Evolutionary conservation across 2,888 invertebrate genomes (phyloP), one percentile per base, ranked within the genome.

Genomic region (Callinectes sapidus): DNA sequence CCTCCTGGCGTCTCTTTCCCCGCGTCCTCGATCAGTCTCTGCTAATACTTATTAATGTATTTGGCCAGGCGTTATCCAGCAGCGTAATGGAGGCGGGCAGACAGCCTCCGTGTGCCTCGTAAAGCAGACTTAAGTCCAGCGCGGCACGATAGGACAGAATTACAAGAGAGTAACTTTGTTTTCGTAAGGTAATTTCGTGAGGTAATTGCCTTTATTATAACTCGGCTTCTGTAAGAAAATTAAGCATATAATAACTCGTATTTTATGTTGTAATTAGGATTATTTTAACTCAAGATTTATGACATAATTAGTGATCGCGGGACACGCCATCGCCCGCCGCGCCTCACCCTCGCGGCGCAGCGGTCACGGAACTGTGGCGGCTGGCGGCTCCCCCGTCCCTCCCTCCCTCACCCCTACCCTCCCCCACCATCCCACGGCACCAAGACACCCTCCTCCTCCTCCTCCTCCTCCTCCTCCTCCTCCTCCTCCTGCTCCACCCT

Each of bases 141-240:
- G 16, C 71, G 66, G 66, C 81, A 92, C 92, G 90, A 48, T 54
- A 66, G 81, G 48, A 35, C 28, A 35, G 66, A 91, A 91, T 91
- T 91, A 91, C 81, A 89, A 71, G 35, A 88, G 91, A 87, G 91
- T 91, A 89, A 91, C 91, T 91, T 91, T 91, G 91, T 91, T 91
- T 91, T 88, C 48, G 89, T 91, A 88, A 42, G 90, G 54, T 39
- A 81, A 48, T 77, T 81, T 87, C 28, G 91, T 32, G 35, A 77
- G 39, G 91, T 92, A 91, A 91, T 92, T 92, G 55, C 86, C 86
- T 86, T 92, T 92, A 87, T 92, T 92, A 90, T 92, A 92, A 92
- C 90, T 92, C 92, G 42, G 92, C 92, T 92, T 92, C 92, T 92
- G 92, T 86, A 90, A 92, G 92, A 87, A 87, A 92, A 92, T 92